A percentile compares a stretch with the other conserved stretches of the same genome.
Conservation (phyloP, 2,797 vertebrate species). For the Zenarchopterus dispar region DNA sequence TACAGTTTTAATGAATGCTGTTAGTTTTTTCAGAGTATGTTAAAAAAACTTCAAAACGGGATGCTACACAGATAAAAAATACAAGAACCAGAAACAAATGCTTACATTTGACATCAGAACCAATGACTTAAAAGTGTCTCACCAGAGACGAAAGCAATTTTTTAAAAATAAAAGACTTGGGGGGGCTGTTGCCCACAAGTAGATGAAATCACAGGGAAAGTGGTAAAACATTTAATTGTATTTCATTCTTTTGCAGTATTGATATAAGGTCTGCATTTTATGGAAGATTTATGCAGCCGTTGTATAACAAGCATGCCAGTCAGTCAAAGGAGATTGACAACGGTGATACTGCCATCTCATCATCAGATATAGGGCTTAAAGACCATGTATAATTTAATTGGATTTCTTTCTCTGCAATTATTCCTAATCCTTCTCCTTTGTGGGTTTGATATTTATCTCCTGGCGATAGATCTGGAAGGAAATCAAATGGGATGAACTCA, state of each 20-base stretch:
- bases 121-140: slow-evolving; percentile 1
- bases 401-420: slow-evolving; percentile 51
- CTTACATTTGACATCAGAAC: slow-evolving; percentile 18
- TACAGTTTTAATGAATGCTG: slow-evolving; percentile 39
- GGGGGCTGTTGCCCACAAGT: slow-evolving; percentile 8
- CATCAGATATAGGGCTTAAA: slow-evolving; percentile 41
- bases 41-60: slow-evolving; percentile 41
- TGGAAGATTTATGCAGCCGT: slow-evolving; percentile 1
- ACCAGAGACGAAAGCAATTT: neutral
- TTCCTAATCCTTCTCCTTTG: slow-evolving; percentile 55
- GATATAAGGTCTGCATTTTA: neutral
- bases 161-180: neutral
- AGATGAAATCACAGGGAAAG: slow-evolving; percentile 5
- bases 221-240: neutral
- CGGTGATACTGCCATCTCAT: slow-evolving; percentile 14
- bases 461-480: slow-evolving; percentile 46
- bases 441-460: slow-evolving; percentile 64
- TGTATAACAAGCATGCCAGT: slow-evolving; percentile 7
- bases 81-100: slow-evolving; percentile 13
- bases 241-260: neutral
- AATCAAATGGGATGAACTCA: slow-evolving; percentile 61
- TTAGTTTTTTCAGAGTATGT: slow-evolving; percentile 22
- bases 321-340: slow-evolving; percentile 23
- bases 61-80: slow-evolving; percentile 17
- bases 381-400: slow-evolving; percentile 56